Percentiles rank a stretch among this genome's conserved stretches.
These are phyloP conservation scores for Anadara kagoshimensis DNA, from an alignment of 1,140 invertebrate species.

Conservation along the genomic window DNA sequence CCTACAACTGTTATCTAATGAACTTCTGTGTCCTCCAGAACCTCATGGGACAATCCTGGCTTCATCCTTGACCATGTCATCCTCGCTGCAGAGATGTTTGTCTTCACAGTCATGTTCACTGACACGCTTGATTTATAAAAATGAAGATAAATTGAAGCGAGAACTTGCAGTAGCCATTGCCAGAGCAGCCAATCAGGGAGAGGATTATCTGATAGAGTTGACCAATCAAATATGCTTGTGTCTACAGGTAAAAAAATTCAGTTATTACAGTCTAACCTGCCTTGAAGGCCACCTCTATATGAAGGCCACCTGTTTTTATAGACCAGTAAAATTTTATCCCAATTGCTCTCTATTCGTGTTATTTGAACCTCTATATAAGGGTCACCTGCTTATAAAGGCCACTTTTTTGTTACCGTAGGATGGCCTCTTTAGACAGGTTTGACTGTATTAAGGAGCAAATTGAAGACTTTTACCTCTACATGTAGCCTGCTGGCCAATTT, in stretches of 20 bases:
- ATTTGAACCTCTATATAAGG: too few species aligned
- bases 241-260: constrained; percentile 60
- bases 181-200: constrained; percentile 70
- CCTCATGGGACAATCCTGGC: constrained; percentile 55
- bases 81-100: constrained; percentile 54
- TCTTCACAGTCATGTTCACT: constrained; percentile 57
- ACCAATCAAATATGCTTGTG: constrained; percentile 71
- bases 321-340: too few species aligned
- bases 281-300: too few species aligned
- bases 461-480: too few species aligned
- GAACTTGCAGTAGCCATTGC: constrained; percentile 69
- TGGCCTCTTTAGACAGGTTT: too few species aligned
- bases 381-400: too few species aligned
- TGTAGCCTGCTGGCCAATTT: too few species aligned
- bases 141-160: constrained; percentile 62
- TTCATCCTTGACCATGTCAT: constrained; percentile 42
- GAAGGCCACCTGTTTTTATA: too few species aligned
- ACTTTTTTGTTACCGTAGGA: too few species aligned
- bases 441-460: too few species aligned
- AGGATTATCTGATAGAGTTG: constrained; percentile 72
- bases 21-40: constrained; percentile 64
- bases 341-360: too few species aligned
- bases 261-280: too few species aligned
- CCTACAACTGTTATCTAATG: constrained; percentile 71
- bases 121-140: constrained; percentile 64